Percentiles rank a stretch among this genome's conserved stretches.
These are phyloP conservation scores for Bombus sibiricus DNA, from an alignment of 1,140 invertebrate genomes.

Conservation along the genomic window DNA sequence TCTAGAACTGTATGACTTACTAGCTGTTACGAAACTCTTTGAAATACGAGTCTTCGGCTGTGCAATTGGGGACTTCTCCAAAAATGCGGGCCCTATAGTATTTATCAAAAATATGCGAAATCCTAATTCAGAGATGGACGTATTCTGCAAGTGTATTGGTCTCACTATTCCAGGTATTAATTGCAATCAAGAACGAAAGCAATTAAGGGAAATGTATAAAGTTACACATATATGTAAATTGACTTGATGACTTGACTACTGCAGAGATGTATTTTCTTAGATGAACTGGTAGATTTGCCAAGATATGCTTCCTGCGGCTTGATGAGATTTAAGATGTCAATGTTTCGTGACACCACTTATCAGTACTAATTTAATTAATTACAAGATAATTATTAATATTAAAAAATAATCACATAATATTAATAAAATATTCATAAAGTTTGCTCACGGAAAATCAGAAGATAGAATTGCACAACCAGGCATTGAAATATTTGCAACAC, in stretches of 20 bases:
- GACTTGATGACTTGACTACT: background rate
- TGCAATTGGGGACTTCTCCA: constrained; percentile 83
- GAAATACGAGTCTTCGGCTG: constrained; percentile 84
- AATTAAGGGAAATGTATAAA: background rate
- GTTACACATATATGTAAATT: background rate
- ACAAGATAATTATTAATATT: background rate
- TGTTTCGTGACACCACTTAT: constrained; percentile 84
- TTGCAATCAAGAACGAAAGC: background rate
- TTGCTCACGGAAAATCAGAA: constrained; percentile 85
- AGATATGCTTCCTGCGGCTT: constrained; percentile 85
- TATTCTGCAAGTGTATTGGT: constrained; percentile 71
- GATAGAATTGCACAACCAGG: constrained; percentile 84
- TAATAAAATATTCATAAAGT: constrained; percentile 67
- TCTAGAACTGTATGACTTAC: background rate
- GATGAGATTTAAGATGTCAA: constrained; percentile 83
- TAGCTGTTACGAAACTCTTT: constrained; percentile 84
- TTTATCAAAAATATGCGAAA: constrained; percentile 76
- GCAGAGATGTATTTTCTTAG: constrained; percentile 59
- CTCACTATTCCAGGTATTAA: constrained; percentile 64
- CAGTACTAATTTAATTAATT: constrained; percentile 61
- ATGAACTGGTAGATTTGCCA: constrained; percentile 80
- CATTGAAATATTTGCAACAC: constrained; percentile 83
- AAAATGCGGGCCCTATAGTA: constrained; percentile 71
- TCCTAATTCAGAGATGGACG: constrained; percentile 46
- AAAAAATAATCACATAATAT: background rate